A percentile compares a stretch with the other conserved stretches of the same genome.
phyloP scores from a whole-genome alignment of 2,888 invertebrate species.

The Pasiphila rectangulata region DNA sequence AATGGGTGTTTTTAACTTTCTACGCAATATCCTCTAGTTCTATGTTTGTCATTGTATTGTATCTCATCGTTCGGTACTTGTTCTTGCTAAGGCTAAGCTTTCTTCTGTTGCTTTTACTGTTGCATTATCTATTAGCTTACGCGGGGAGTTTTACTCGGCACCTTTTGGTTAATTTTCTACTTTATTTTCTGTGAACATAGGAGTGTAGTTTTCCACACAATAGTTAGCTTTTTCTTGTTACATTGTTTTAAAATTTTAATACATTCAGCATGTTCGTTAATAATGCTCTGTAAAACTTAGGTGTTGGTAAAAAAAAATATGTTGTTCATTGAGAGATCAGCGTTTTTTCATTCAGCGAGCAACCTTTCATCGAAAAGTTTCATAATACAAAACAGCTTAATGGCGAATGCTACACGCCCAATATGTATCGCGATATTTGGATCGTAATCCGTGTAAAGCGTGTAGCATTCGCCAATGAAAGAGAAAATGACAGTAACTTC shows the following conservation, averaged over 20 bases:
- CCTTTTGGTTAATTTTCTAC: constrained; percentile 3
- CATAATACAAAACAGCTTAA: not conserved
- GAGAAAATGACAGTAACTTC: no score
- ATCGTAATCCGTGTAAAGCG: no score
- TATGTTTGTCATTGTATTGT: constrained; percentile 45
- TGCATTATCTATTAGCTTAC: constrained; percentile 23
- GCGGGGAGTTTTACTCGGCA: constrained; percentile 14
- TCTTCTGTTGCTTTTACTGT: constrained; percentile 23
- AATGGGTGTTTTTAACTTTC: constrained; percentile 61
- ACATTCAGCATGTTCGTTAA: constrained; percentile 37
- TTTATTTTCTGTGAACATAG: constrained; percentile 6
- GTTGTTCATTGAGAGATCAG: constrained; percentile 35
- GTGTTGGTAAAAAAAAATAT: constrained; percentile 34
- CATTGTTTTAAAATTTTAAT: constrained; percentile 5
- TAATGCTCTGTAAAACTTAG: constrained; percentile 32
- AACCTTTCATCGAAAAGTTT: not conserved
- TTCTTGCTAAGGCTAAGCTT: constrained; percentile 17
- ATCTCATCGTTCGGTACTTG: constrained; percentile 17
- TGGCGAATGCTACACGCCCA: no score
- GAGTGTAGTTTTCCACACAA: constrained; percentile 3
- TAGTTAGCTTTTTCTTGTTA: not conserved
- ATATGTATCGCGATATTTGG: no score
- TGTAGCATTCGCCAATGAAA: no score
- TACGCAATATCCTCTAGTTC: constrained; percentile 45
- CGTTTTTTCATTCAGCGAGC: not conserved